Percentiles rank a stretch among this genome's conserved stretches.
Conservation (phyloP, 2,797 vertebrate genomes). For the Distichodus sexfasciatus region DNA sequence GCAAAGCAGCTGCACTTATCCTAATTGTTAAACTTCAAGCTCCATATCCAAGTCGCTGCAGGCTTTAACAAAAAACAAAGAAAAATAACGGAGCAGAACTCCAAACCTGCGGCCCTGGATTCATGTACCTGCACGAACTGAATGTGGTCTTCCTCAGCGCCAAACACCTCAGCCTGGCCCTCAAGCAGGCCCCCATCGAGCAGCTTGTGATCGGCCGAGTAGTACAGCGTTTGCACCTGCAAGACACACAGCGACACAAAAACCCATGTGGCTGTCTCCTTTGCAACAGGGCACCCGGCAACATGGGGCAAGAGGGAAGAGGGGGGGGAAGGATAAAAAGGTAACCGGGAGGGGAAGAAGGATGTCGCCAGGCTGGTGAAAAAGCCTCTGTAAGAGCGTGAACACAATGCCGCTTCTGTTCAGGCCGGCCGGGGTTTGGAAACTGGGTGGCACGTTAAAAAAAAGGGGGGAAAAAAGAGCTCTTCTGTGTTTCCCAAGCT, state of each 20-base stretch:
- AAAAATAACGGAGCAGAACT: conserved; percentile 14
- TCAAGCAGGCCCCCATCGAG: conserved; percentile 97
- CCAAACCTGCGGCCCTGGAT: conserved; percentile 26
- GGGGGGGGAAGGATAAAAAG: conserved; percentile 41
- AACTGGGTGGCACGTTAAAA: conserved; percentile 46
- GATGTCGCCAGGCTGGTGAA: conserved; percentile 43
- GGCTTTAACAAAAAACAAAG: not conserved
- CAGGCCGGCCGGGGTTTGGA: conserved; percentile 26
- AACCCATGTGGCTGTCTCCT: conserved; percentile 97
- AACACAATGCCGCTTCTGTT: conserved; percentile 42
- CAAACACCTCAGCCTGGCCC: conserved; percentile 97
- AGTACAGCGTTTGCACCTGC: conserved; percentile 99
- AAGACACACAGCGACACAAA: conserved; percentile 96
- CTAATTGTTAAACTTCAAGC: not conserved
- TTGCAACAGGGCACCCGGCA: conserved; percentile 74
- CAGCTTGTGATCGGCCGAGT: conserved; percentile 99
- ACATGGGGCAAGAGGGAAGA: conserved; percentile 30
- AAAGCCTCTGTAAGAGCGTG: conserved; percentile 58
- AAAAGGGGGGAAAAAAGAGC: not conserved
- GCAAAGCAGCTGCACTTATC: conserved; percentile 26
- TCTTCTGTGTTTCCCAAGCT: no score
- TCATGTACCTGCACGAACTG: conserved; percentile 99
- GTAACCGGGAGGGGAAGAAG: conserved; percentile 32
- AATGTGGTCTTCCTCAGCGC: conserved; percentile 98
- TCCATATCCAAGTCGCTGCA: not conserved